These are phyloP conservation scores for Nysson spinosus DNA, from an alignment of 2,888 invertebrate species.

Conservation along the genomic window DNA sequence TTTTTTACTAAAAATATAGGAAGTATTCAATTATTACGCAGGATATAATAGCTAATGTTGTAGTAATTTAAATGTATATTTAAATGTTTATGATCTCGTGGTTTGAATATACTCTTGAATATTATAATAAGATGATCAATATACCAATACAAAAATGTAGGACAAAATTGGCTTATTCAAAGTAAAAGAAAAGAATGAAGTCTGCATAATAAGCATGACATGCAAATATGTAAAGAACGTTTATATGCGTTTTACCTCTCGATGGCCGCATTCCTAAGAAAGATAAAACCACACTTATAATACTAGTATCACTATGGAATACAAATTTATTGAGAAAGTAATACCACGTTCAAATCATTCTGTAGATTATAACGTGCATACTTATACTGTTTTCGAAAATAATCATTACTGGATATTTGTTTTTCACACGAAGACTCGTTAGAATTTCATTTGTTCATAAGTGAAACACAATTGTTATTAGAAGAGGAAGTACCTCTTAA, in stretches of 20 bases:
- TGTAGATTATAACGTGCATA: no score
- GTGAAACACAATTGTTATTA: background rate
- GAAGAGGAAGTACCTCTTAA: background rate
- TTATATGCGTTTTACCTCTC: conserved; percentile 77
- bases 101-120: no score
- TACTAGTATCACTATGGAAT: conserved; percentile 44
- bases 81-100: no score
- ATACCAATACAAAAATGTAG: conserved; percentile 8
- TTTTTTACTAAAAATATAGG: no score
- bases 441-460: background rate
- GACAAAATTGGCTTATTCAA: conserved; percentile 17
- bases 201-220: conserved; percentile 55
- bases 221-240: conserved; percentile 49
- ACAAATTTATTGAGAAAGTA: conserved; percentile 21
- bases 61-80: no score
- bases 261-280: conserved; percentile 79
- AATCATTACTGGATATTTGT: no score
- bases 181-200: conserved; percentile 51
- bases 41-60: no score
- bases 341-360: no score
- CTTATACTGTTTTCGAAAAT: no score
- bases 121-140: conserved; percentile 1
- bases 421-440: background rate
- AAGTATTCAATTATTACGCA: no score
- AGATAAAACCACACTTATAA: conserved; percentile 74